These are phyloP conservation scores for Corella eumyota DNA, from an alignment of 23 tunicate genomes.

Conservation along the genomic window DNA sequence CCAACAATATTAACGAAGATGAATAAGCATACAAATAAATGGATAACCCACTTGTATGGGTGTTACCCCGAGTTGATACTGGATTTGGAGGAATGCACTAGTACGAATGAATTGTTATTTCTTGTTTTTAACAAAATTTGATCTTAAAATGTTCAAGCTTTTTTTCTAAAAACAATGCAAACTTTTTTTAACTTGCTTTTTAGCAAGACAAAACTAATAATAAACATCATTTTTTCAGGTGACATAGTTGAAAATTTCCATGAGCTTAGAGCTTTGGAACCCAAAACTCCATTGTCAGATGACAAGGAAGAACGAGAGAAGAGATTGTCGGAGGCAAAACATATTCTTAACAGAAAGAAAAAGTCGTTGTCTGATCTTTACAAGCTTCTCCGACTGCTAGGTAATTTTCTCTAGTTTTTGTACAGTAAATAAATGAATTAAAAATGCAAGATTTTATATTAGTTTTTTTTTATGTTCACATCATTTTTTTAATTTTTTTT, in stretches of 20 bases:
- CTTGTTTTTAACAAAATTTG: too few species aligned
- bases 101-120: too few species aligned
- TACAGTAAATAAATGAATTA: background rate
- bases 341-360: constrained; percentile 57
- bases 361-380: constrained; percentile 67
- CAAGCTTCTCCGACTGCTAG: constrained; percentile 32
- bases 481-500: background rate
- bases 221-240: too few species aligned
- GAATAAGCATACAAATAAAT: too few species aligned
- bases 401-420: constrained; percentile 4
- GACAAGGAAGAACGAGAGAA: constrained; percentile 50
- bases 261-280: constrained; percentile 23
- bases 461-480: background rate
- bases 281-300: constrained; percentile 22
- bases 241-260: constrained; percentile 47
- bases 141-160: too few species aligned
- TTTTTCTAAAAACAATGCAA: too few species aligned
- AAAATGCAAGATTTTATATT: background rate
- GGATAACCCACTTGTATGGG: too few species aligned
- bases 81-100: too few species aligned
- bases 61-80: too few species aligned
- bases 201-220: too few species aligned
- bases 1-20: too few species aligned
- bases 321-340: constrained; percentile 59
- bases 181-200: too few species aligned